phyloP scores from a whole-genome alignment of 2,888 invertebrate genomes.

The Hecatera dysodea region DNA sequence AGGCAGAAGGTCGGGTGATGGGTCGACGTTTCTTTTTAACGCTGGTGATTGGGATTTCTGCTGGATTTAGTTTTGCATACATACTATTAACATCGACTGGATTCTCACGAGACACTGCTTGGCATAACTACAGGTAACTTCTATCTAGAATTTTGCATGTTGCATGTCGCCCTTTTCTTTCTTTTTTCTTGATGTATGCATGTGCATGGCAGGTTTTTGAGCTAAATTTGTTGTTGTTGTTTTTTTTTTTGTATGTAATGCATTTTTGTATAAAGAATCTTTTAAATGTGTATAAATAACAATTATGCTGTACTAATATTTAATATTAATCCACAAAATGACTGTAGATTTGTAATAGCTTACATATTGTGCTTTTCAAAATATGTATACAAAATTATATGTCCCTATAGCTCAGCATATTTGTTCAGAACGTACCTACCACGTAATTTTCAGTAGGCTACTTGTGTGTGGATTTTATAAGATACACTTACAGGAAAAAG shows the following conservation, averaged over 20 bases:
- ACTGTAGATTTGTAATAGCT: not conserved
- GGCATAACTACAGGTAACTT: slow-evolving; percentile 88
- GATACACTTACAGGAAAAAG: not conserved
- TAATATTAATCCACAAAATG: not conserved
- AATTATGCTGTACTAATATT: slow-evolving; percentile 1
- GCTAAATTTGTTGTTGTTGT: slow-evolving; percentile 16
- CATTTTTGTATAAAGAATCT: not conserved
- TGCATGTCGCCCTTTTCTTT: slow-evolving; percentile 57
- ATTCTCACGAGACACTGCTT: slow-evolving; percentile 86
- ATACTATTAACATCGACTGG: slow-evolving; percentile 92
- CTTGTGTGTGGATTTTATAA: not conserved
- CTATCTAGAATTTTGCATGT: slow-evolving; percentile 72
- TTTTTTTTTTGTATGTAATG: not conserved
- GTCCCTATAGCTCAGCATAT: not conserved
- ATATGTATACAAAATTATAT: not conserved
- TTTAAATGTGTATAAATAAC: not conserved
- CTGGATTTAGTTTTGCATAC: slow-evolving; percentile 95
- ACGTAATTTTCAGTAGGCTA: not conserved
- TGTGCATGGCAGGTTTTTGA: slow-evolving; percentile 42
- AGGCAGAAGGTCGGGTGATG: slow-evolving; percentile 89
- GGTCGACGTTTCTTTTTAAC: slow-evolving; percentile 93
- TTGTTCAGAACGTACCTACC: not conserved
- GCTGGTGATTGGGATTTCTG: slow-evolving; percentile 93
- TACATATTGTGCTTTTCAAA: not conserved
- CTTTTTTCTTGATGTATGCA: slow-evolving; percentile 39